phyloP scores from a whole-genome alignment of 2,797 vertebrate genomes.

The Macroramphosus scolopax region DNA sequence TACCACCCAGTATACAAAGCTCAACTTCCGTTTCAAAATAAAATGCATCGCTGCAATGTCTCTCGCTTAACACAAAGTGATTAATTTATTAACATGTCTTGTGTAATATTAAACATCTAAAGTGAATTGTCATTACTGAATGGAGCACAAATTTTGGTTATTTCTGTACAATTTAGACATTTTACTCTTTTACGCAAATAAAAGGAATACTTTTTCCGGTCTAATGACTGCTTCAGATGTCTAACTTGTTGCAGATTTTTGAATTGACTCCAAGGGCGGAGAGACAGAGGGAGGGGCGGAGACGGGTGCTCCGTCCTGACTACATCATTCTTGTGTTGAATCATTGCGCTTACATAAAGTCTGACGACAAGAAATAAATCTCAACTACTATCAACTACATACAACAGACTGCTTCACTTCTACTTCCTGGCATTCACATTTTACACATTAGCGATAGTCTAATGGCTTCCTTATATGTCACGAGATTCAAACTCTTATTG shows the following conservation, averaged over 20 bases:
- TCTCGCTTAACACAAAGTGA: background rate
- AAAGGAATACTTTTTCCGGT: conserved; percentile 27
- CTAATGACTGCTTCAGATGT: fast-evolving
- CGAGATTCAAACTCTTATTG: conserved; percentile 38
- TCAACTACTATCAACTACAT: too few relatives aligned
- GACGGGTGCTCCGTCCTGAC: conserved; percentile 40
- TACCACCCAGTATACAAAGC: background rate
- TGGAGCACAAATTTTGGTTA: fast-evolving
- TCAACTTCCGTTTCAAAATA: conserved; percentile 56
- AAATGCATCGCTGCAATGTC: too few relatives aligned
- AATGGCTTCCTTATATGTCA: conserved; percentile 11
- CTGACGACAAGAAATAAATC: background rate
- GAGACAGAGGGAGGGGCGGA: conserved; percentile 62
- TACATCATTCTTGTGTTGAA: background rate
- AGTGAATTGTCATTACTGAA: fast-evolving
- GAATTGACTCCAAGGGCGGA: conserved; percentile 76
- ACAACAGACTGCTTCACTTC: fast-evolving
- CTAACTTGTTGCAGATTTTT: conserved; percentile 42
- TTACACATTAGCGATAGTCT: background rate
- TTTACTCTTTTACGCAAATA: conserved; percentile 8
- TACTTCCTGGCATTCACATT: background rate
- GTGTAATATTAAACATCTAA: fast-evolving
- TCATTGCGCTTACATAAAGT: background rate
- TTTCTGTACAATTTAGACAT: background rate
- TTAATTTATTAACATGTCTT: too few relatives aligned